Percentiles rank a stretch among this genome's conserved stretches.
phyloP scores from a whole-genome alignment of 2,888 invertebrate genomes.

The Spatulosminthurus flaviceps region DNA sequence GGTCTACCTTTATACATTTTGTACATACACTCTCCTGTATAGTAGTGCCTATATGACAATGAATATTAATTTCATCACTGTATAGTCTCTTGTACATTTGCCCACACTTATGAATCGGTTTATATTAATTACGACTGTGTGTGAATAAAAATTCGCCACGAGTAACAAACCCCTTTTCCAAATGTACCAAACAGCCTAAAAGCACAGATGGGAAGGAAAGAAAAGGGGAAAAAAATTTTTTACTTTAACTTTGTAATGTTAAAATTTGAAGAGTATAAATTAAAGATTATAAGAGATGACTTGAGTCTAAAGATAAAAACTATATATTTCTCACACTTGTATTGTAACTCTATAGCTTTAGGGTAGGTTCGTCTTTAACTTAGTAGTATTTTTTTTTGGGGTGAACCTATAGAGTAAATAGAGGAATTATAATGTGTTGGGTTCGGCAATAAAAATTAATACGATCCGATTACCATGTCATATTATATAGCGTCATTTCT shows the following conservation, averaged over 20 bases:
- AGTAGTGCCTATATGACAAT: neutral
- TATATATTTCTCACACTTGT: neutral
- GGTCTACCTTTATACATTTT: too few relatives aligned
- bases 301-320: neutral
- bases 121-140: neutral
- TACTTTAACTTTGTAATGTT: neutral
- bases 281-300: slow-evolving; percentile 4
- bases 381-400: neutral
- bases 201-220: too few relatives aligned
- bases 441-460: slow-evolving; percentile 5
- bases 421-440: neutral
- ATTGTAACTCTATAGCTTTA: neutral
- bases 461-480: neutral
- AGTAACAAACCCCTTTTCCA: neutral
- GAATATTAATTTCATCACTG: too few relatives aligned
- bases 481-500: neutral
- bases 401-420: neutral
- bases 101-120: neutral
- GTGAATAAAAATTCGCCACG: neutral
- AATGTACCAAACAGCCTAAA: too few relatives aligned
- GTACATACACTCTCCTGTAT: too few relatives aligned
- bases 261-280: neutral
- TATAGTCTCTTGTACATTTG: too few relatives aligned
- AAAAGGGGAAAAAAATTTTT: too few relatives aligned
- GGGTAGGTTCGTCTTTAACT: neutral